Evolutionary conservation across 2,797 vertebrate genomes (phyloP), one percentile per base, ranked within the genome.

Genomic region (Oophaga sylvatica): DNA sequence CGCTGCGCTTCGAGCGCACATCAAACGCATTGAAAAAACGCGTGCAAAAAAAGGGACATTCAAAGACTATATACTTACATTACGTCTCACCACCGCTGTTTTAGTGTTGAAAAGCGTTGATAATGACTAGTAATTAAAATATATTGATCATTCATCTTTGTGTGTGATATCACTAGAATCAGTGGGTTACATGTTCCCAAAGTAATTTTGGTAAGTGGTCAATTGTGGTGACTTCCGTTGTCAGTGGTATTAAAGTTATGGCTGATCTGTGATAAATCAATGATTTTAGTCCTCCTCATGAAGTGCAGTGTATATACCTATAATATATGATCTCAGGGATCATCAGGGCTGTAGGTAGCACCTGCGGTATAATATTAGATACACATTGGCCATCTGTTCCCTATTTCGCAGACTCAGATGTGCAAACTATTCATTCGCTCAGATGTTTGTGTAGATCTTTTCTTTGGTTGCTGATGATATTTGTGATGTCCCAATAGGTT

Each of bases 381-480:
- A 85, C 59, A 85, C 70, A 81, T 22, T 31, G 70, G 83, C 70
- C 87, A 85, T 79, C 87, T 89, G 87, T 70, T 81, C 45, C 60
- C 75, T 48, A 82, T 85, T 78, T 56, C 71, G 29, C 9, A 17
- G 26, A 89, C 31, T 68, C 87, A 81, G 79, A 60, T 85, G 87
- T 80, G 56, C 48, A 82, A 89, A 81, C 79, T 82, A 45, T 71
- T 89, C 70, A 81, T 85, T 77, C 29, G 60, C 73, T 89, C 70
- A 29, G 71, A 81, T 85, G 75, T 89, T 85, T 89, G 87, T 76
- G 53, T 22, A 70, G 62, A 60, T 89, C 79, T 60, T 57, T 31
- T 68, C 10, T 82, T 85, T 78, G 62, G 71, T 62, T 82, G 67
- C 70, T 31, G 80, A 31, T 68, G 70, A 89, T 86, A 89, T 86